Evolutionary conservation across 2,113 vertebrate genomes (phyloP).

Genomic region (Microcebus ravelobensis): DNA sequence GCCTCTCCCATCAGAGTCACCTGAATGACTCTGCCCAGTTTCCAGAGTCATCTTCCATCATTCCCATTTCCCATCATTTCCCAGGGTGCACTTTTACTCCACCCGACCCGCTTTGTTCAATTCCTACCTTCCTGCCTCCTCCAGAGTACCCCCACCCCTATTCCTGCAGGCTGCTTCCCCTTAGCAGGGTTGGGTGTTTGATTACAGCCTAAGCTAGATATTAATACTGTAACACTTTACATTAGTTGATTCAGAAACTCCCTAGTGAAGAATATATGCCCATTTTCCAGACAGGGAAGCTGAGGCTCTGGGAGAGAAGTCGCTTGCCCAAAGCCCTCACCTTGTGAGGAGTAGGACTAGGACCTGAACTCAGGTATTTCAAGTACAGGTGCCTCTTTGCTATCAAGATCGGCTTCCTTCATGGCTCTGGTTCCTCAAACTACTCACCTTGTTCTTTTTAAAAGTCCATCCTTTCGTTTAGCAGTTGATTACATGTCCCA

Average conservation of each 20-base stretch:
- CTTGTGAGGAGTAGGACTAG: background rate
- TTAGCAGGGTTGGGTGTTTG: background rate
- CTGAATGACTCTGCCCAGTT: background rate
- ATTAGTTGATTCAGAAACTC: background rate
- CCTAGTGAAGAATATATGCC: background rate
- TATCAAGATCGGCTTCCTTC: background rate
- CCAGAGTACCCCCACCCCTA: background rate
- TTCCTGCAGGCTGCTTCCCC: background rate
- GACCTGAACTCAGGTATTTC: background rate
- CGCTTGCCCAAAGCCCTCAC: background rate
- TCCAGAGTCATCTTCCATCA: background rate
- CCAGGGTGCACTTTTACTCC: background rate
- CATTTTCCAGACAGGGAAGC: background rate
- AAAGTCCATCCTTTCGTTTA: background rate
- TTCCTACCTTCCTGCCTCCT: background rate
- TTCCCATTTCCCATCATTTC: background rate
- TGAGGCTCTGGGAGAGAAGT: background rate
- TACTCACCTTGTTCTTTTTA: background rate
- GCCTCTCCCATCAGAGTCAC: background rate
- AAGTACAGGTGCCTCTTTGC: background rate
- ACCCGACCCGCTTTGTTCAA: background rate
- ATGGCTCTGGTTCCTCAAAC: background rate
- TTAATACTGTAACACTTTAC: background rate
- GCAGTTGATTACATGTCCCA: background rate
- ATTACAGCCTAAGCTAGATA: background rate